A percentile compares a stretch with the other conserved stretches of the same genome.
Evolutionary conservation across 2,797 vertebrate species (phyloP).

Genomic region (Schizothorax lantsangensis): DNA sequence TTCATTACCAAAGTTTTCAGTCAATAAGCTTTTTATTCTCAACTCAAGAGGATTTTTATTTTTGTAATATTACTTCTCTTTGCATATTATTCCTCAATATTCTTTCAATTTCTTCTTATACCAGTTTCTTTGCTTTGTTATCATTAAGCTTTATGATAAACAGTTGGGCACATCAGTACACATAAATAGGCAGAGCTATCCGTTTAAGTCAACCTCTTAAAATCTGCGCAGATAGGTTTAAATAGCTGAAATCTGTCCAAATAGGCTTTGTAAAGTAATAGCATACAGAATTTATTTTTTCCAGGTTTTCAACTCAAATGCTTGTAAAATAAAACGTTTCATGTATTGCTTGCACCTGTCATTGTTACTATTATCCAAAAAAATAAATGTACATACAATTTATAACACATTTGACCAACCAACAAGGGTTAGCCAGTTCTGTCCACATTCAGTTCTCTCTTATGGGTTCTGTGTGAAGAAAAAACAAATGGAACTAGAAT

Average conservation of each 20-base stretch:
- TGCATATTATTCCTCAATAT: neutral
- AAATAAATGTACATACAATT: neutral
- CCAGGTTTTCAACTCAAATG: neutral
- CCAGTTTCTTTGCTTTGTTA: neutral
- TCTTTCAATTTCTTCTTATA: neutral
- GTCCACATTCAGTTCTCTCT: neutral
- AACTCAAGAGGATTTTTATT: neutral
- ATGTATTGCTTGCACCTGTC: neutral
- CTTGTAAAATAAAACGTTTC: neutral
- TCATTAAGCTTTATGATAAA: neutral
- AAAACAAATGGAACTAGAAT: neutral
- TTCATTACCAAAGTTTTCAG: neutral
- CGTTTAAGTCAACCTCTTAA: neutral
- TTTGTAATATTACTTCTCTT: neutral
- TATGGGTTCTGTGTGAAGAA: neutral
- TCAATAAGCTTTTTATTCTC: neutral
- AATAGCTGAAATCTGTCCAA: neutral
- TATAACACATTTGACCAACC: neutral
- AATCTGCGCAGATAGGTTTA: neutral
- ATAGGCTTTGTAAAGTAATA: neutral
- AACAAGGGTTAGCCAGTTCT: neutral
- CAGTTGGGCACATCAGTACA: neutral
- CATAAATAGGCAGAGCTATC: neutral
- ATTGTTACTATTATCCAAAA: neutral
- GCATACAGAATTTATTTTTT: neutral